Evolutionary conservation across 2,888 invertebrate genomes (phyloP).

Genomic region (Graphium colonna): DNA sequence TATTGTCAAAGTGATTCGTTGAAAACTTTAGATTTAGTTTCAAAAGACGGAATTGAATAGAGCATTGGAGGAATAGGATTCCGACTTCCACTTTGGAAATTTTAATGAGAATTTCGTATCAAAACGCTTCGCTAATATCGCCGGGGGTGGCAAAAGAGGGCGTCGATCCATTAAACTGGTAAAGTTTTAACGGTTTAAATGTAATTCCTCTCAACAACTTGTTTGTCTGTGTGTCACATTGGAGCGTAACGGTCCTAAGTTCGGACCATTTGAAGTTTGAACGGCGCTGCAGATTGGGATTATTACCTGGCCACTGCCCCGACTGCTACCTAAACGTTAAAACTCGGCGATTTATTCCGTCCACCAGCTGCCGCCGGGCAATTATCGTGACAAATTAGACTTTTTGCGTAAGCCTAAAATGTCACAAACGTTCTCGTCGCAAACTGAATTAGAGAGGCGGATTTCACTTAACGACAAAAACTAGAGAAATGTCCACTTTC

Average conservation of each 20-base stretch:
- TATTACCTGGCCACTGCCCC: constrained; percentile 63
- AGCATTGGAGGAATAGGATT: constrained; percentile 49
- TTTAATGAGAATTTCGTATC: constrained; percentile 76
- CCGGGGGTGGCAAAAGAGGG: constrained; percentile 52
- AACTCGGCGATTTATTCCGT: constrained; percentile 68
- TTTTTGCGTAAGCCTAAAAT: constrained; percentile 52
- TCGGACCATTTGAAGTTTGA: constrained; percentile 61
- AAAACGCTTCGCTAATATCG: constrained; percentile 59
- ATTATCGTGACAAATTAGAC: constrained; percentile 62
- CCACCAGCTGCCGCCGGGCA: constrained; percentile 67
- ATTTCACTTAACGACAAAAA: constrained; percentile 6
- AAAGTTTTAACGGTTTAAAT: constrained; percentile 54
- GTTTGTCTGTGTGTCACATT: constrained; percentile 66
- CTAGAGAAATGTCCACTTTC: not conserved
- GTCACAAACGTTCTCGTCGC: constrained; percentile 11
- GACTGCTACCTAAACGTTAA: constrained; percentile 47
- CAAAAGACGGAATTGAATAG: constrained; percentile 68
- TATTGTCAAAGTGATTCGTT: constrained; percentile 66
- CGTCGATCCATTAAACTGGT: constrained; percentile 60
- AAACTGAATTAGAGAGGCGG: constrained; percentile 1
- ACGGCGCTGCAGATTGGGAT: constrained; percentile 66
- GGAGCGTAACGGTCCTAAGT: constrained; percentile 72
- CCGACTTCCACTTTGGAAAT: constrained; percentile 60
- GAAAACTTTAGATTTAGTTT: constrained; percentile 69
- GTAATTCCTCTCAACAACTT: constrained; percentile 55